Percentiles rank a stretch among this genome's conserved stretches.
Evolutionary conservation across 2,113 vertebrate genomes (phyloP).

Genomic region (Podocnemis expansa): DNA sequence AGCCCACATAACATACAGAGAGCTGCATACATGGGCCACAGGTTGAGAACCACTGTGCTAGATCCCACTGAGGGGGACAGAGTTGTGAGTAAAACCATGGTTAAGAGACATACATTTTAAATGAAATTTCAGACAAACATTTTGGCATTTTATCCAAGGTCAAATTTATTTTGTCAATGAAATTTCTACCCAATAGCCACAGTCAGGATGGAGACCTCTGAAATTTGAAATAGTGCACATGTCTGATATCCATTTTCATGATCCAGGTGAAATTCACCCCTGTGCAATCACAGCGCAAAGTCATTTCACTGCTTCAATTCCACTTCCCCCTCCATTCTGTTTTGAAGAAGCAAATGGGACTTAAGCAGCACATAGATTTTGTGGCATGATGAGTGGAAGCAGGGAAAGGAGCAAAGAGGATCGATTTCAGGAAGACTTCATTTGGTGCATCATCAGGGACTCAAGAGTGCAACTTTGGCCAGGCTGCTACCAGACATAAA

Average conservation of each 20-base stretch:
- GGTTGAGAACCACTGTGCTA: no score
- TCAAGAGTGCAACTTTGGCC: background rate
- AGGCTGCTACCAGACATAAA: background rate
- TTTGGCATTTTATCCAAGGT: background rate
- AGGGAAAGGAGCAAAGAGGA: background rate
- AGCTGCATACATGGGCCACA: no score
- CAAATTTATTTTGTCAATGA: background rate
- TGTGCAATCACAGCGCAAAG: background rate
- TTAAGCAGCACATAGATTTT: background rate
- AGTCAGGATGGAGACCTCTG: background rate
- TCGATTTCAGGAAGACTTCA: background rate
- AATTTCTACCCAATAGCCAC: background rate
- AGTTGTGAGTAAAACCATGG: background rate
- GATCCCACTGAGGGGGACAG: background rate
- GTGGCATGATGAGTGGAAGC: background rate
- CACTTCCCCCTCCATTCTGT: background rate
- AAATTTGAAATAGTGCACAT: background rate
- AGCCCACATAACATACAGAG: no score
- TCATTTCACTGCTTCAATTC: background rate
- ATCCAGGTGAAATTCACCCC: background rate
- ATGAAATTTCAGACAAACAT: background rate
- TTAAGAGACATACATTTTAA: background rate
- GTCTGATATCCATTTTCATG: no score
- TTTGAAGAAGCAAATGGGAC: background rate
- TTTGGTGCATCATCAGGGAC: background rate